These are phyloP conservation scores for Vanessa tameamea DNA, from an alignment of 1,140 invertebrate species.

Conservation along the genomic window DNA sequence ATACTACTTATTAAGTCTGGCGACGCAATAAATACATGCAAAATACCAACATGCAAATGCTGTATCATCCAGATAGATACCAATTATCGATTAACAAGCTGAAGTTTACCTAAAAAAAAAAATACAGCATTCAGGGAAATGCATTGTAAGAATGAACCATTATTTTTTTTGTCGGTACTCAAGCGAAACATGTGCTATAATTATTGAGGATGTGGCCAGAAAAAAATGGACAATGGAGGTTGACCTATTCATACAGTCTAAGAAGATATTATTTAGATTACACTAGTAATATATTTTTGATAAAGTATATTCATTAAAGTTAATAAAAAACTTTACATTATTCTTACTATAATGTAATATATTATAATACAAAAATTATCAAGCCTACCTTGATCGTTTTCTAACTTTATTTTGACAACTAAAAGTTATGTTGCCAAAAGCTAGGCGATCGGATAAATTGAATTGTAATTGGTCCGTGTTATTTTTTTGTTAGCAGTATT, in stretches of 20 bases:
- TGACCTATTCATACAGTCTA: conserved; percentile 16
- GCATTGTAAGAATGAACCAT: conserved; percentile 52
- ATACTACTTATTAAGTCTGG: conserved; percentile 23
- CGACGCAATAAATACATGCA: conserved; percentile 28
- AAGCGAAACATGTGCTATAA: conserved; percentile 73
- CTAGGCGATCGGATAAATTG: not conserved
- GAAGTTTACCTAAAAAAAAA: conserved; percentile 41
- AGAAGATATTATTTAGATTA: not conserved
- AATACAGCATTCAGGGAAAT: conserved; percentile 43
- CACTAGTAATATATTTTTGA: not conserved
- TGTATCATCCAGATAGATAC: conserved; percentile 30
- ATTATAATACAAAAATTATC: conserved; percentile 12
- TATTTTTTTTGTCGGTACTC: conserved; percentile 67
- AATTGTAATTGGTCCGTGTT: no score
- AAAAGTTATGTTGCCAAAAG: conserved; percentile 6
- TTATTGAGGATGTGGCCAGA: conserved; percentile 78
- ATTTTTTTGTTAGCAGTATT: no score
- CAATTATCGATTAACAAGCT: conserved; percentile 29
- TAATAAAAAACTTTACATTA: not conserved
- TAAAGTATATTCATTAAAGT: not conserved
- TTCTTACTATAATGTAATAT: conserved; percentile 2
- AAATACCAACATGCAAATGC: conserved; percentile 36
- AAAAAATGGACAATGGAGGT: conserved; percentile 74
- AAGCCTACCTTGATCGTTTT: conserved; percentile 25
- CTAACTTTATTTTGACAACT: conserved; percentile 23